Conservation (phyloP, 2,888 invertebrate species). For the Acanthosepion pharaonis region DNA sequence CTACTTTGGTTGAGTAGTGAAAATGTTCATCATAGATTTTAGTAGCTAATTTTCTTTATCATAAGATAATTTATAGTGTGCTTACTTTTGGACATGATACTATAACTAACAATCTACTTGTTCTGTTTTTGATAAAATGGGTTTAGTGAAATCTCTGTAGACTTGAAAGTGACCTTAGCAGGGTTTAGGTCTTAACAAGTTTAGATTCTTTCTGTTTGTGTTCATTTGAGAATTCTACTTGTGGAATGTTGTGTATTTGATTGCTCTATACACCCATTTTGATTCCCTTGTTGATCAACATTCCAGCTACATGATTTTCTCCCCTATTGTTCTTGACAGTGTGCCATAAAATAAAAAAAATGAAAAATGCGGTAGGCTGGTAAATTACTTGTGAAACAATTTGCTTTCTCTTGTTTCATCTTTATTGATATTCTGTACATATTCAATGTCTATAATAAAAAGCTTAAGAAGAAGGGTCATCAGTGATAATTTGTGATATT, state of each 20-base stretch:
- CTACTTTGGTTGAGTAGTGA: neutral
- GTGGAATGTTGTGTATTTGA: conserved; percentile 22
- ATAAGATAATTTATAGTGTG: neutral
- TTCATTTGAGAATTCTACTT: neutral
- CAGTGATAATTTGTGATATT: neutral
- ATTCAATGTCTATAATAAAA: neutral
- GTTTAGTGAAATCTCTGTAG: neutral
- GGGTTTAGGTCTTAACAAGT: neutral
- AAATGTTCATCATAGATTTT: neutral
- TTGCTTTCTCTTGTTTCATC: neutral
- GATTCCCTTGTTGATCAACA: conserved; percentile 33
- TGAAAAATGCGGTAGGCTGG: neutral
- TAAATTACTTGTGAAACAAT: neutral
- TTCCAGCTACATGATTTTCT: neutral
- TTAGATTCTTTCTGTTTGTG: neutral
- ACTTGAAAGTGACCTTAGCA: neutral
- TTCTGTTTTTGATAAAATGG: neutral
- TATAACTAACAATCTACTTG: neutral
- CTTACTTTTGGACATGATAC: neutral
- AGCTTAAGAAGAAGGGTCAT: neutral
- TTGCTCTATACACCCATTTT: conserved; percentile 21
- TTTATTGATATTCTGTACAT: neutral
- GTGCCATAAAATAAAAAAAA: neutral
- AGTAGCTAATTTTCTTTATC: neutral
- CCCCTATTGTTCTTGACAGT: conserved; percentile 18